Base-by-base conservation (phyloP, 2,888 invertebrate genomes). In the Drosophila borealis region DNA sequence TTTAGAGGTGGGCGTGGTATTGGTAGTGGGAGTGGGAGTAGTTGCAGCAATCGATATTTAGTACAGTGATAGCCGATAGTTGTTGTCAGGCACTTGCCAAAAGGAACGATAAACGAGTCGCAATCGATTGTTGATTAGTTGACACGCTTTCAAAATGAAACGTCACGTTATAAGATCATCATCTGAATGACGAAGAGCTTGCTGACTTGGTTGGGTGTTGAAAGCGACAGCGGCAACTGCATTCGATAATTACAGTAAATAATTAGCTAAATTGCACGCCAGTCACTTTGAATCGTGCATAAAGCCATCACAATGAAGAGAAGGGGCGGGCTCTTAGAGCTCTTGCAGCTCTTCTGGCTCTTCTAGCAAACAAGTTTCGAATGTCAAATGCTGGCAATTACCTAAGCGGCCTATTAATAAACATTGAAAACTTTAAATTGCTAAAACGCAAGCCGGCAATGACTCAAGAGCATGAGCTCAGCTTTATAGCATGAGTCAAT, bases 381-480 rank as follows among this genome's bases (percentile, higher is more conserved):
- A 81, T 86, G 81, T 79, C 87, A 81, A 86, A 71, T 56, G 70
- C 68, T 63, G 59, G 66, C 74, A 68, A 81, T 81, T 80, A 81
- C 78, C 72, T 78, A 75, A 81, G 85, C 68, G 54, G 39, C 25
- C 64, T 77, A 80, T 78, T 68, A 77, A 82, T 64, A 70, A 74
- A 70, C 69, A 53, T 72, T 64, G 44, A 50, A 44, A 39, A 51
- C 17, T 75, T 64, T 41, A 10, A 51, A 56, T 60, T 45, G 59
- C 71, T 37, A 13, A 55, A 64, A 44, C 14, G 41, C 36, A 21
- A 34, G 45, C 39, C 46, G 55, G 48, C 64, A 44, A 51, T 70
- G 80, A 84, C 45, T 81, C 80, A 84, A 61, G 59, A 54, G 74
- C 57, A 68, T 84, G 77, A 76, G 62, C 63, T 81, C 66, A 77